Evolutionary conservation across 2,797 vertebrate genomes (phyloP).

Genomic region (Hirundo rustica): DNA sequence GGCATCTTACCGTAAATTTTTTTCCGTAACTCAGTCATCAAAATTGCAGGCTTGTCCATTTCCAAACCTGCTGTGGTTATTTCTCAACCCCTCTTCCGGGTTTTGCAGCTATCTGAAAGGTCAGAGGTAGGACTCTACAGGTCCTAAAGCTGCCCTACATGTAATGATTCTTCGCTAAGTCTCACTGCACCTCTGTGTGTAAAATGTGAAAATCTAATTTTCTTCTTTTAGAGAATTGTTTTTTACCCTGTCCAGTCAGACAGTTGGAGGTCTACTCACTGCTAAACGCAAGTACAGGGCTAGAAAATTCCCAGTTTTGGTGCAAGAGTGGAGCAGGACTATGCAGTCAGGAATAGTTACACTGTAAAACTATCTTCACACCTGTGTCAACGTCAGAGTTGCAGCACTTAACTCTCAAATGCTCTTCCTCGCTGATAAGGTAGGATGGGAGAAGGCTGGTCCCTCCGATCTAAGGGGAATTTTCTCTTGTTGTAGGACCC

Average conservation of each 20-base stretch:
- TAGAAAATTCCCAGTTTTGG: neutral
- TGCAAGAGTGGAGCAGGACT: neutral
- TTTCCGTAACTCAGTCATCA: neutral
- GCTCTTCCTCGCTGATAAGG: neutral
- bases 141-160: neutral
- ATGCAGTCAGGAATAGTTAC: neutral
- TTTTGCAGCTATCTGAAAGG: neutral
- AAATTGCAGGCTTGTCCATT: neutral
- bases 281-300: neutral
- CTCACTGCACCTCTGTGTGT: neutral
- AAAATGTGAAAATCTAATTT: neutral
- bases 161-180: neutral
- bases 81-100: neutral
- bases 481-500: conserved; percentile 80
- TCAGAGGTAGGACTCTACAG: neutral
- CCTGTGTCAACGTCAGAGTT: neutral
- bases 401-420: neutral
- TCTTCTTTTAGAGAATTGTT: neutral
- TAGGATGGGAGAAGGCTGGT: neutral
- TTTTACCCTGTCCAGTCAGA: neutral
- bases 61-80: neutral
- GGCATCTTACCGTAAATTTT: neutral
- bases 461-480: neutral
- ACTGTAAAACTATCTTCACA: neutral
- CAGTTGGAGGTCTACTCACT: neutral